Percentiles rank a stretch among this genome's conserved stretches.
phyloP scores from a whole-genome alignment of 2,888 invertebrate genomes.

The Melanostoma scalare region DNA sequence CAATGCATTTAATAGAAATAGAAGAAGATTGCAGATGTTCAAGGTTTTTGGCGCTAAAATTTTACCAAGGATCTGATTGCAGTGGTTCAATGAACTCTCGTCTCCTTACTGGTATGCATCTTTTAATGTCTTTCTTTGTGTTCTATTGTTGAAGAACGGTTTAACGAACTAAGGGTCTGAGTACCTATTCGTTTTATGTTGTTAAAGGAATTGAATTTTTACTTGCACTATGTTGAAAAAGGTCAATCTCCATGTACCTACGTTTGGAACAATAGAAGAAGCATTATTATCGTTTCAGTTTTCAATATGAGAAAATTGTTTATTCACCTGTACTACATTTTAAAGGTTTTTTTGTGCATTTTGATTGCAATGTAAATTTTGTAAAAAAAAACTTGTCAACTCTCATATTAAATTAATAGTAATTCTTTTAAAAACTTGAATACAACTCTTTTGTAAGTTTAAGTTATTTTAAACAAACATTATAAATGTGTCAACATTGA shows the following conservation, averaged over 20 bases:
- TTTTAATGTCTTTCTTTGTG: background rate
- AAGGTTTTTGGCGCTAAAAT: slow-evolving; percentile 58
- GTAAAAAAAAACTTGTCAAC: slow-evolving; percentile 23
- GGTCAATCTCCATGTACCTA: background rate
- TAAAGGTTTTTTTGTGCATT: slow-evolving; percentile 51
- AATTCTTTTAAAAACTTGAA: slow-evolving; percentile 13
- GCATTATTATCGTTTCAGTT: slow-evolving; percentile 19
- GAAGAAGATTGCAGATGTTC: slow-evolving; percentile 55
- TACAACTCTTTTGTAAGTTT: slow-evolving; percentile 26
- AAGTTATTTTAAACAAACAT: slow-evolving; percentile 53
- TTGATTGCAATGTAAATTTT: slow-evolving; percentile 48
- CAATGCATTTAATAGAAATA: slow-evolving; percentile 25
- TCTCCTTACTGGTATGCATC: background rate
- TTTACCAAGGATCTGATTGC: background rate
- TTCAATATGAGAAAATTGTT: slow-evolving; percentile 18
- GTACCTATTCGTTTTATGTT: too few species aligned
- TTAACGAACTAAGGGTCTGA: too few species aligned
- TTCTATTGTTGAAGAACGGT: slow-evolving; percentile 2
- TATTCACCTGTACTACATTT: slow-evolving; percentile 29
- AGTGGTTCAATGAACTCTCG: slow-evolving; percentile 24
- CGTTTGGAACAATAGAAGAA: slow-evolving; percentile 28
- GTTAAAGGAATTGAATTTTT: too few species aligned
- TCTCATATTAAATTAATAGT: background rate
- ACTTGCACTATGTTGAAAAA: too few species aligned
- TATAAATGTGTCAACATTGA: slow-evolving; percentile 30